Percentiles rank a stretch among this genome's conserved stretches.
Conservation (phyloP, 1,140 invertebrate genomes). For the Mizuhopecten yessoensis region DNA sequence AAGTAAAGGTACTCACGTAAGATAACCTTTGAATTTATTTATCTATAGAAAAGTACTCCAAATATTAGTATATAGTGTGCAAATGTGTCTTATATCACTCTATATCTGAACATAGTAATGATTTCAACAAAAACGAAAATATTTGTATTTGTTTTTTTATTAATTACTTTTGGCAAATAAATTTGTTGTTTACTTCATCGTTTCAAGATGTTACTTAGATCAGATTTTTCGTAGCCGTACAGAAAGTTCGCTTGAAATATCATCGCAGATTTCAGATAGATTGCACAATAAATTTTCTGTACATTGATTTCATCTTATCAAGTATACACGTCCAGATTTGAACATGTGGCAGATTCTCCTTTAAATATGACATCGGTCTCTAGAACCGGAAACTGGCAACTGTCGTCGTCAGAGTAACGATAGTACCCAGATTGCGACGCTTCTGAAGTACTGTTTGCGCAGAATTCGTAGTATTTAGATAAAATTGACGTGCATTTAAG, state of each 20-base stretch:
- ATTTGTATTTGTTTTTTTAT: no score
- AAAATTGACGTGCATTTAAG: no score
- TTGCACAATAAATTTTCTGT: neutral
- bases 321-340: constrained; percentile 29
- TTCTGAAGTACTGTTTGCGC: constrained; percentile 51
- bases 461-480: constrained; percentile 55
- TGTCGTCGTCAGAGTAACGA: constrained; percentile 47
- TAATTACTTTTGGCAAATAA: no score
- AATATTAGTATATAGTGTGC: no score
- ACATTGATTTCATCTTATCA: constrained; percentile 47
- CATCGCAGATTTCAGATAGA: neutral
- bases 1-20: no score
- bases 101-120: no score
- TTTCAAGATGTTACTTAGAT: no score
- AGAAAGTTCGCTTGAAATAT: neutral
- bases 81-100: no score
- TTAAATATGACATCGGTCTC: constrained; percentile 43
- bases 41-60: no score
- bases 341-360: constrained; percentile 47
- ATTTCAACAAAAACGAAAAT: no score
- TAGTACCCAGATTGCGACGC: constrained; percentile 44
- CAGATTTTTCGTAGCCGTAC: neutral
- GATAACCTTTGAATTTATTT: no score
- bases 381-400: constrained; percentile 51
- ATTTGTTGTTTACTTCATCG: no score